phyloP scores from a whole-genome alignment of 2,113 vertebrate species.

The Pelmatolapia mariae region DNA sequence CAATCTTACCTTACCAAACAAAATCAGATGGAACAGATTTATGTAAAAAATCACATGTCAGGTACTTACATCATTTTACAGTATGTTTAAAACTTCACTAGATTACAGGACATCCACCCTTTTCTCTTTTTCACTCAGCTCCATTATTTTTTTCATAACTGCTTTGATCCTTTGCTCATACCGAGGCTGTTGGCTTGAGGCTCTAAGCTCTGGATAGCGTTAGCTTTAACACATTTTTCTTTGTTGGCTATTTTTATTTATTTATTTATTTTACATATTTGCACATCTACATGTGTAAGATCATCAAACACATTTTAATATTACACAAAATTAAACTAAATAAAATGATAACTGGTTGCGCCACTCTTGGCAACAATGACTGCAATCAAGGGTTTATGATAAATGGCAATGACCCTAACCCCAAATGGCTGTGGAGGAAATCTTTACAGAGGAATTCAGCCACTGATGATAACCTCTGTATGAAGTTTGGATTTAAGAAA shows the following conservation, averaged over 20 bases:
- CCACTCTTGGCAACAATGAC: neutral
- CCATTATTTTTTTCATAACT: neutral
- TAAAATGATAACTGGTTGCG: neutral
- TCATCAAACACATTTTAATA: neutral
- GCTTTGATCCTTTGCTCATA: neutral
- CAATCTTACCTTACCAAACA: neutral
- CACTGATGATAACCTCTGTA: neutral
- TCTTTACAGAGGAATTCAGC: neutral
- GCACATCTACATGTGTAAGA: neutral
- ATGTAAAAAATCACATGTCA: neutral
- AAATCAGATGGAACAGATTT: neutral
- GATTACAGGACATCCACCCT: neutral
- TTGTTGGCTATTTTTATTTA: neutral
- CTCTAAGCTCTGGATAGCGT: neutral
- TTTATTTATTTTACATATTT: neutral
- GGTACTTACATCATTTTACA: neutral
- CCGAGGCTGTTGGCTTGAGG: neutral
- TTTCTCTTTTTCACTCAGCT: neutral
- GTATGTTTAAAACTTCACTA: neutral
- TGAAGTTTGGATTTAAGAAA: neutral
- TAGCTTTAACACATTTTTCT: neutral
- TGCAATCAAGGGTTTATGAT: neutral
- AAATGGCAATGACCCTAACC: neutral
- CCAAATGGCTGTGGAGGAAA: neutral
- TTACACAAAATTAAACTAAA: neutral